Base-by-base conservation (phyloP, 2,113 vertebrate genomes). In the Hemicordylus capensis region DNA sequence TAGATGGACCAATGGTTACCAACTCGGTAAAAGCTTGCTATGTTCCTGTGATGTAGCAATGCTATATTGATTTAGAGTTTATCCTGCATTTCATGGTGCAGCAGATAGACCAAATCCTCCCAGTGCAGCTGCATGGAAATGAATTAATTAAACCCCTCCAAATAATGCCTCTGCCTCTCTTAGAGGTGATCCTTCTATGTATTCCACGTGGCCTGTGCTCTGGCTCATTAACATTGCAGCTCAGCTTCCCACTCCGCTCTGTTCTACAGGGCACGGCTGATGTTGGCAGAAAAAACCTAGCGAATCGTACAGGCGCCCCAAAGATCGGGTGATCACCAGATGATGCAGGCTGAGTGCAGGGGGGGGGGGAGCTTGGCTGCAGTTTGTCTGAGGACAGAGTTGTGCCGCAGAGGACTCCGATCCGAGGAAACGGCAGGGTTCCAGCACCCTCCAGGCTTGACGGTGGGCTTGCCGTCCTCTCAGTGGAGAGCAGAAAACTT, bases 141-240 rank as follows among this genome's bases (percentile, higher is more conserved):
- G 12, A 15, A 26, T 64, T 58, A 46, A 20, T 64, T 31, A n/a
- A n/a, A n/a, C 8, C 3, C 28, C 22, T 11, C 34, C 22, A 1
- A 4, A 39, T 54, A 12, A 83, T 83, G 75, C 63, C 12, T 46
- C 22, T 88, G 85, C 66, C 66, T 70, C 64, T 90, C 90, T 92
- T 93, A 70, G 0, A 85, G 80, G 89, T 69, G 63, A 31, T 75
- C 28, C 39, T 70, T 58, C 26, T n/a, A 59, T 87, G 67, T 1
- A 7, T 4, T 81, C 85, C 85, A 88, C 85, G 61, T 2, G 42
- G 0, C 1, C 88, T 90, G 87, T 61, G 91, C 85, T 48, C 64
- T 2, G 69, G 34, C 0, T 83, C 73, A 92, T 95, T 74, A 94
- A 95, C 94, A 92, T 94, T 95, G 93, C 85, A 95, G 89, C 73